phyloP scores from a whole-genome alignment of 2,888 invertebrate species.

The Lydus trimaculatus region DNA sequence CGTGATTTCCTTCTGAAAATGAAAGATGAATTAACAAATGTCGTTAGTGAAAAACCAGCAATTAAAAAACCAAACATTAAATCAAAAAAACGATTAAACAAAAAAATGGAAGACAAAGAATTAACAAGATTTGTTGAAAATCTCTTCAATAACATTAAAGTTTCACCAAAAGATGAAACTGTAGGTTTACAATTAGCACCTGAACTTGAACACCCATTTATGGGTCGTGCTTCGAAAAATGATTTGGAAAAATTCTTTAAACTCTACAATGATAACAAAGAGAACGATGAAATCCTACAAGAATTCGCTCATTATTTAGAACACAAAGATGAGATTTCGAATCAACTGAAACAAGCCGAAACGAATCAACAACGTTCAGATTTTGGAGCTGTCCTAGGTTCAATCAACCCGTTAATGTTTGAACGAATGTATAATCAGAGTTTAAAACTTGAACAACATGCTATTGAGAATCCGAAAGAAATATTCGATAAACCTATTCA shows the following conservation, averaged over 20 bases:
- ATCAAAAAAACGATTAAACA: slow-evolving; percentile 18
- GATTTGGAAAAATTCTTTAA: slow-evolving; percentile 26
- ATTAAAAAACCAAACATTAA: slow-evolving; percentile 16
- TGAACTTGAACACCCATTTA: slow-evolving; percentile 43
- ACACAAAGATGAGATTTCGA: slow-evolving; percentile 5
- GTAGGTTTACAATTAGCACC: slow-evolving; percentile 35
- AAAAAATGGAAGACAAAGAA: slow-evolving; percentile 25
- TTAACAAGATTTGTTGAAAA: slow-evolving; percentile 22
- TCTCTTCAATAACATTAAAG: slow-evolving; percentile 7
- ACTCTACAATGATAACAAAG: not conserved
- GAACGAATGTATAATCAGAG: slow-evolving; percentile 42
- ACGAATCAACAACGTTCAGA: not conserved
- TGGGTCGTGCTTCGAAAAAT: slow-evolving; percentile 36
- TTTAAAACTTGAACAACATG: slow-evolving; percentile 23
- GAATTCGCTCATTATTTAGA: slow-evolving; percentile 5
- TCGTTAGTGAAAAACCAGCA: slow-evolving; percentile 8
- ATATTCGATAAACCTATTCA: not conserved
- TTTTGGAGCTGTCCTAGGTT: slow-evolving; percentile 36
- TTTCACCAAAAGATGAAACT: slow-evolving; percentile 18
- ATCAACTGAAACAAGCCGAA: not conserved
- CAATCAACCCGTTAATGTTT: slow-evolving; percentile 44
- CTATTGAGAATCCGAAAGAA: not conserved
- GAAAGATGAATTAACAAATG: slow-evolving; percentile 37
- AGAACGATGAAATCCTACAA: slow-evolving; percentile 16
- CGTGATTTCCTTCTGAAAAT: slow-evolving; percentile 41